Evolutionary conservation across 2,888 invertebrate genomes (phyloP), one percentile per base, ranked within the genome.

Genomic region (Amaurobius ferox): DNA sequence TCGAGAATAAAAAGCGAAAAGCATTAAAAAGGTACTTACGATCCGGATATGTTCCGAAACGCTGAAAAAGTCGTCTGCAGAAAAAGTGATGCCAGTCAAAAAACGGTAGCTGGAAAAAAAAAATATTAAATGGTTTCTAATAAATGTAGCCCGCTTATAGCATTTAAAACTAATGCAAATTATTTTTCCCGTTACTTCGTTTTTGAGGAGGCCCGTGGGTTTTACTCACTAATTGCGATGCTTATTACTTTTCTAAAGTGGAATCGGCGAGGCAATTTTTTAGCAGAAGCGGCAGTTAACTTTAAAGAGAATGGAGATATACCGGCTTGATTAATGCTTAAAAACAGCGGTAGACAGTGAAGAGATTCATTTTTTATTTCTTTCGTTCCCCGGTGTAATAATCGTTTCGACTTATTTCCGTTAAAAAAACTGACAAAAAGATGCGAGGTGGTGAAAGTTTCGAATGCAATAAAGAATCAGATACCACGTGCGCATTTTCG

Each of bases 111-210:
- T 16, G 67, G 30, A 29, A 79, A 80, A 80, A 83, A 83, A 83
- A 79, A 40, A 30, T 35, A 13, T 62, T 55, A 83, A 83, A 83
- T 83, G 81, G 76, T 28, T 40, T 66, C 64, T 71, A 77, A 77
- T 77, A 77, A 83, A 83, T 62, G 28, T 9, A 11, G 66, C 19
- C 13, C 70, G 29, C 64, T 83, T 76, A 77, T 77, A 77, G 62
- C 77, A 32, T 70, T 76, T 83, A 70, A 83, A 83, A 83, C 76
- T 83, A 77, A 83, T 77, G 83, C 32, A 67, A 71, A 83, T 83
- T 72, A 77, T 77, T 83, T 83, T 83, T 72, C n/a, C n/a, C 76
- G 48, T 11, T 64, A 71, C 64, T 64, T n/a, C 40, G 44, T 83
- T 83, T 83, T 77, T 70, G 23, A 83, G 44, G 26, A 19, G 16